Evolutionary conservation across 2,888 invertebrate species (phyloP).

Genomic region (Lutraria lutraria): DNA sequence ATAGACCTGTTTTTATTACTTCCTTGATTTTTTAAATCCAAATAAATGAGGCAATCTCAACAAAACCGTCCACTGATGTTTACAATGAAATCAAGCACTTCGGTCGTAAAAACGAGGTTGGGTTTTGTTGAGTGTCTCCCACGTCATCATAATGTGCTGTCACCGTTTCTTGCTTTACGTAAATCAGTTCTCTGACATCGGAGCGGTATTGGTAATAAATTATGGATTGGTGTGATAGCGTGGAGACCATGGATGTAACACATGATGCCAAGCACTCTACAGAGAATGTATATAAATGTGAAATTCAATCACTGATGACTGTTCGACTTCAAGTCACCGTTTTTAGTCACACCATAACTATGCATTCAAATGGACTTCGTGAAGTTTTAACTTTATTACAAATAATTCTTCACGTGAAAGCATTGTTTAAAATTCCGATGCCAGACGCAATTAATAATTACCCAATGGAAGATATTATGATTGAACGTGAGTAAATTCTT

Average conservation of each 20-base stretch:
- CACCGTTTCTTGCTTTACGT: too few species aligned
- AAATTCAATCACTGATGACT: neutral
- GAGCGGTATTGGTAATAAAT: neutral
- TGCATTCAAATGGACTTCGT: slow-evolving; percentile 31
- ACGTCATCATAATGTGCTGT: too few species aligned
- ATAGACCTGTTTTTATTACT: too few species aligned
- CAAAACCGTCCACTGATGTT: too few species aligned
- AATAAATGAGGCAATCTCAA: too few species aligned
- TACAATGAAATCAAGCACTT: too few species aligned
- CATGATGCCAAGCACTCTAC: too few species aligned
- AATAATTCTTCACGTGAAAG: neutral
- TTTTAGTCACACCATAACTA: neutral
- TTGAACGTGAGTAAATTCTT: neutral
- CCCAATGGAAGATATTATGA: slow-evolving; percentile 6
- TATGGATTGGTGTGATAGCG: neutral
- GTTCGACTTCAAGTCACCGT: neutral
- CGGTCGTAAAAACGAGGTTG: too few species aligned
- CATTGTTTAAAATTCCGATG: slow-evolving; percentile 16
- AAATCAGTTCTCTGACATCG: too few species aligned
- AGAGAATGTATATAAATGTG: slow-evolving; percentile 16
- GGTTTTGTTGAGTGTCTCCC: too few species aligned
- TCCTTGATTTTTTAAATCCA: too few species aligned
- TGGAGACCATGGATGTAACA: neutral
- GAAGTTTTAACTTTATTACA: slow-evolving; percentile 14
- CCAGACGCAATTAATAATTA: neutral